These are phyloP conservation scores for Hermatobates lingyangjiaoensis DNA, from an alignment of 1,140 invertebrate genomes.

Conservation along the genomic window DNA sequence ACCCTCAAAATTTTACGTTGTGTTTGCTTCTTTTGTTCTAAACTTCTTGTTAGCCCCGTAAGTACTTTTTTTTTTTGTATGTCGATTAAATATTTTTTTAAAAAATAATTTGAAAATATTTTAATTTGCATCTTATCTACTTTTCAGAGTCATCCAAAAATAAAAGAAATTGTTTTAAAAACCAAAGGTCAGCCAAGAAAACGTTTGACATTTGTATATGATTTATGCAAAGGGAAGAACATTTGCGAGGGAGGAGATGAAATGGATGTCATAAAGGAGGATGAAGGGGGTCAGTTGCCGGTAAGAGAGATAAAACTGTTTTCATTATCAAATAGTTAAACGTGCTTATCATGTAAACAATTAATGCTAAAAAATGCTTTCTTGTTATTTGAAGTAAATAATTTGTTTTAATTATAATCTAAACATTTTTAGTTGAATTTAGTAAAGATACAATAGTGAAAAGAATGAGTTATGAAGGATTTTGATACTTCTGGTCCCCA, in stretches of 20 bases:
- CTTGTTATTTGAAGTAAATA: too few species aligned
- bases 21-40: constrained; percentile 96
- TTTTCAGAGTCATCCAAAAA: constrained; percentile 74
- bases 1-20: constrained; percentile 91
- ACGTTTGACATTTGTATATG: constrained; percentile 86
- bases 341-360: too few species aligned
- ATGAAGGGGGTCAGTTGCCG: too few species aligned
- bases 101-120: background rate
- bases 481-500: too few species aligned
- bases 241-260: constrained; percentile 98
- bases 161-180: constrained; percentile 92
- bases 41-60: constrained; percentile 82
- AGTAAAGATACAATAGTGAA: too few species aligned
- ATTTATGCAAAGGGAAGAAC: constrained; percentile 93
- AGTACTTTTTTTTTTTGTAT: constrained; percentile 24
- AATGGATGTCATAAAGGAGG: constrained; percentile 72
- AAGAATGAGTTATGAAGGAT: too few species aligned
- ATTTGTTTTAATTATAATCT: too few species aligned
- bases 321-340: too few species aligned
- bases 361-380: too few species aligned
- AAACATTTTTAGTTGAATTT: too few species aligned
- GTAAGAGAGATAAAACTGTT: too few species aligned
- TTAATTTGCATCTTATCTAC: constrained; percentile 11
- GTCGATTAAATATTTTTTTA: background rate
- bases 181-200: constrained; percentile 93